Conservation (phyloP, 2,113 vertebrate species). For the Ailuropoda melanoleuca region DNA sequence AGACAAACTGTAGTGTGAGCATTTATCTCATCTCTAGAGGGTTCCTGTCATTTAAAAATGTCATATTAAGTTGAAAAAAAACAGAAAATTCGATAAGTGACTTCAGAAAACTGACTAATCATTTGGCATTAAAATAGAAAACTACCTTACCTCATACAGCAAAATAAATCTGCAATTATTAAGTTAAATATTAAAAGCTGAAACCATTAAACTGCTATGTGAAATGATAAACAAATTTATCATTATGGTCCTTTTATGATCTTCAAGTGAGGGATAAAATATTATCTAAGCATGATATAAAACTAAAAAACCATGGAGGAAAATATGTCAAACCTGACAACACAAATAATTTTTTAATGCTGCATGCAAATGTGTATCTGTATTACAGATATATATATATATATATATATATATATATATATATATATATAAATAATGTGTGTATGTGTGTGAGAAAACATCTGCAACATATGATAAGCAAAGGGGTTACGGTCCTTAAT, state of each 20-base stretch:
- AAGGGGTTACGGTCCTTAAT: background rate
- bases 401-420: background rate
- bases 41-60: background rate
- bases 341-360: background rate
- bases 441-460: background rate
- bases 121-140: background rate
- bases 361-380: background rate
- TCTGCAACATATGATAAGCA: background rate
- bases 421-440: background rate
- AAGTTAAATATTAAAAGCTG: background rate
- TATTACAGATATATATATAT: background rate
- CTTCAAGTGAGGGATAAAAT: background rate
- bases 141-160: background rate
- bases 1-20: background rate
- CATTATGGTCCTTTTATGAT: background rate
- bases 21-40: background rate
- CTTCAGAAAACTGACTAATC: background rate
- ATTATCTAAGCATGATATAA: background rate
- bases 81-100: background rate
- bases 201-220: background rate
- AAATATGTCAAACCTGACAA: background rate
- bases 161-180: constrained; percentile 3
- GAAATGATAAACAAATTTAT: background rate
- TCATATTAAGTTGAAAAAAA: background rate
- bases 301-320: background rate